These are phyloP conservation scores for Zygaena filipendulae DNA, from an alignment of 2,888 invertebrate genomes.

Conservation along the genomic window DNA sequence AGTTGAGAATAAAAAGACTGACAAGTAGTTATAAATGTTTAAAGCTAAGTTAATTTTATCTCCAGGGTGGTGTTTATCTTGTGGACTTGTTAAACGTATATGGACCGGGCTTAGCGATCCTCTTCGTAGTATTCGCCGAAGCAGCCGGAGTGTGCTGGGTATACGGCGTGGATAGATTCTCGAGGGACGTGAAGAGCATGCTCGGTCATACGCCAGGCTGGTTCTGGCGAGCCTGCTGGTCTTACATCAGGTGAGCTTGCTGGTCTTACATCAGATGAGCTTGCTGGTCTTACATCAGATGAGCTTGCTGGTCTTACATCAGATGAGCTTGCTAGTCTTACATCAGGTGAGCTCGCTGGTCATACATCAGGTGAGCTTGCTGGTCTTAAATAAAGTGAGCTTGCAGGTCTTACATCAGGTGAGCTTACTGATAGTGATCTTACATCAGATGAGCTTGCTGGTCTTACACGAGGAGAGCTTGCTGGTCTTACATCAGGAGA, in stretches of 20 bases:
- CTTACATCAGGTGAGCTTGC: constrained; percentile 73
- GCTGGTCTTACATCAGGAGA: constrained; percentile 83
- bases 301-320: constrained; percentile 80
- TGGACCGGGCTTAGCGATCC: constrained; percentile 86
- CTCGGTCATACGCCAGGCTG: constrained; percentile 80
- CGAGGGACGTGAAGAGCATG: constrained; percentile 85
- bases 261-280: constrained; percentile 80
- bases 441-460: constrained; percentile 77
- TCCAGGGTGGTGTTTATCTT: constrained; percentile 87
- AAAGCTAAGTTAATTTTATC: no score
- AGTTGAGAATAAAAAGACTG: no score
- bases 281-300: constrained; percentile 83
- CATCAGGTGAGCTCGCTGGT: constrained; percentile 77
- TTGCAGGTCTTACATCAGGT: constrained; percentile 84
- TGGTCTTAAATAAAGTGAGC: constrained; percentile 81
- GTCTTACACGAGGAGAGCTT: constrained; percentile 74
- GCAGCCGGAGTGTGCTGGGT: constrained; percentile 92
- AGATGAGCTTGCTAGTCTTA: constrained; percentile 78
- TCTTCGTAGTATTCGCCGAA: constrained; percentile 93
- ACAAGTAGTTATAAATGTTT: no score
- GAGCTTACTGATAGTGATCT: constrained; percentile 80
- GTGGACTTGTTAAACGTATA: constrained; percentile 89
- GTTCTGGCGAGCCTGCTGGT: constrained; percentile 89
- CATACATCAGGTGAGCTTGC: constrained; percentile 73
- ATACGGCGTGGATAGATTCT: constrained; percentile 86